Conservation (phyloP, 1,140 invertebrate genomes). For the Cydia amplana region DNA sequence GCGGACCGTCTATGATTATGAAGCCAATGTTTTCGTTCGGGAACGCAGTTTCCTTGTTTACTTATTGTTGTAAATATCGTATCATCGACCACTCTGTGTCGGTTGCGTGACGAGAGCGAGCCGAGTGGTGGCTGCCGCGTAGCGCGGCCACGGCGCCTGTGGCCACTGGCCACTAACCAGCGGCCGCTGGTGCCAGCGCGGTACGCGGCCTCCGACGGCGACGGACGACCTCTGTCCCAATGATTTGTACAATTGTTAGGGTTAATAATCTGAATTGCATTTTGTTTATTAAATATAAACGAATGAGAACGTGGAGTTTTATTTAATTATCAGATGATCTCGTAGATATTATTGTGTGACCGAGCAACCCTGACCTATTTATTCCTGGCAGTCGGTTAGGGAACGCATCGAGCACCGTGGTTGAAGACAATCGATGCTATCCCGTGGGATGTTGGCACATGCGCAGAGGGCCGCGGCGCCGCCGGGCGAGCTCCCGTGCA, state of each 20-base stretch:
- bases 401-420: conserved; percentile 42
- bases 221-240: conserved; percentile 60
- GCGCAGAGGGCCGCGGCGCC: conserved; percentile 50
- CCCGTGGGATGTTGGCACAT: conserved; percentile 75
- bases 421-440: conserved; percentile 73
- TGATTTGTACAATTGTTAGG: conserved; percentile 78
- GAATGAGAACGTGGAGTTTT: conserved; percentile 67
- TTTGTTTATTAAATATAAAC: conserved; percentile 80
- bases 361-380: conserved; percentile 64
- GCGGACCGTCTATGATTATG: conserved; percentile 67
- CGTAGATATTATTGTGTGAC: conserved; percentile 8
- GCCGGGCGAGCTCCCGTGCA: conserved; percentile 23
- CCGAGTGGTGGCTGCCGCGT: conserved; percentile 51
- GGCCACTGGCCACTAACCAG: neutral
- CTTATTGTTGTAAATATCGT: conserved; percentile 64
- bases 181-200: conserved; percentile 25
- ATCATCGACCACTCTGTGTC: conserved; percentile 52
- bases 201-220: conserved; percentile 55
- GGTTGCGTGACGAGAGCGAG: conserved; percentile 56
- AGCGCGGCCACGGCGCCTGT: conserved; percentile 31
- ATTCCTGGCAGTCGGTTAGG: conserved; percentile 46
- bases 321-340: conserved; percentile 44
- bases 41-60: conserved; percentile 40
- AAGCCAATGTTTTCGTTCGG: conserved; percentile 58
- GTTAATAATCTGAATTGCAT: conserved; percentile 78